Percentiles rank a stretch among this genome's conserved stretches.
These are phyloP conservation scores for Pipra filicauda DNA, from an alignment of 2,113 vertebrate genomes.

Conservation along the genomic window DNA sequence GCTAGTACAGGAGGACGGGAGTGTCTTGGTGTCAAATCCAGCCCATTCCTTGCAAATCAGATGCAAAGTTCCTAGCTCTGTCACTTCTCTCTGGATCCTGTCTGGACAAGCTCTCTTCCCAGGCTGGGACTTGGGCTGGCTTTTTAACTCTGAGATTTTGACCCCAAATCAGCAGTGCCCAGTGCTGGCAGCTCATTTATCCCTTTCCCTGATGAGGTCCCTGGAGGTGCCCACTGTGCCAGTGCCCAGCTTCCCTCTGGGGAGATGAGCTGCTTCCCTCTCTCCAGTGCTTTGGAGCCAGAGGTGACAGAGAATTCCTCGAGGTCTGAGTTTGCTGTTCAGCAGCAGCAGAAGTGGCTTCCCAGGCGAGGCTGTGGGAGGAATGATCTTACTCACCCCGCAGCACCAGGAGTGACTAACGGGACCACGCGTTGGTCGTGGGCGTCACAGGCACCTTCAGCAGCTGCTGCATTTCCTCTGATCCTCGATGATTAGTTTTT, in stretches of 20 bases:
- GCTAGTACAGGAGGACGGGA: not conserved
- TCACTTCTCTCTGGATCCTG: not conserved
- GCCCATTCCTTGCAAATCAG: not conserved
- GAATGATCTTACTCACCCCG: accelerated
- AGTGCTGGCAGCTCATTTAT: accelerated
- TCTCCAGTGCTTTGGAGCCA: not conserved
- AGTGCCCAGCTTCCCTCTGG: not conserved
- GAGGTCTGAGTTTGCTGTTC: accelerated
- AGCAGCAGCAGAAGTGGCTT: not conserved
- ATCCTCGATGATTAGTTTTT: accelerated
- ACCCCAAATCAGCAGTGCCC: not conserved
- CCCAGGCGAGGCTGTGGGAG: not conserved
- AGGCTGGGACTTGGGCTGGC: not conserved
- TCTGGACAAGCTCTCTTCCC: not conserved
- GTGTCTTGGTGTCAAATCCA: not conserved
- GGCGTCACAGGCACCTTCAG: accelerated
- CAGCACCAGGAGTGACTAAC: not conserved
- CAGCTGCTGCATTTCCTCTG: not conserved
- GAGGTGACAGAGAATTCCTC: not conserved
- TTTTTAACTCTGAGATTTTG: not conserved
- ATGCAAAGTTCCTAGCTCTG: not conserved
- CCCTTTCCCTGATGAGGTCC: not conserved
- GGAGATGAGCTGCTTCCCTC: not conserved
- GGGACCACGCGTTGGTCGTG: accelerated
- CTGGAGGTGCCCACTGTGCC: not conserved